Percentiles rank a stretch among this genome's conserved stretches.
phyloP scores from a whole-genome alignment of 2,797 vertebrate species.

The Podarcis lilfordi region DNA sequence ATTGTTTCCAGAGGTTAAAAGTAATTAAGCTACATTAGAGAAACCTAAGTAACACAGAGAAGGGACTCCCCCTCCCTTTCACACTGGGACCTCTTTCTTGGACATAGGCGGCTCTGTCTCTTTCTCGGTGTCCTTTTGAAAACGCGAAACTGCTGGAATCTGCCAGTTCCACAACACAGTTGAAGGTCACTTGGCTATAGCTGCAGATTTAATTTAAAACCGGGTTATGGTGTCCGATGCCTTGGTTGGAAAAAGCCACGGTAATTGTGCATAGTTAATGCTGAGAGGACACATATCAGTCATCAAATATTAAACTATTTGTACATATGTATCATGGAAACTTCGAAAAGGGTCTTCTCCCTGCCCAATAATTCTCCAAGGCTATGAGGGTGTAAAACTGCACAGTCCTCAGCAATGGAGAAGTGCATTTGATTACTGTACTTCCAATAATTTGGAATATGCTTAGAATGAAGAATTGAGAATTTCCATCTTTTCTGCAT shows the following conservation, averaged over 20 bases:
- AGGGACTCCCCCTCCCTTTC: background rate
- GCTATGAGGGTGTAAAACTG: no score
- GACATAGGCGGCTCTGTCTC: constrained; percentile 2
- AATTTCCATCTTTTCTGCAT: constrained; percentile 43
- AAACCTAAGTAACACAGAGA: constrained; percentile 48
- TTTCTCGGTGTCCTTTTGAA: background rate
- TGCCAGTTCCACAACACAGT: background rate
- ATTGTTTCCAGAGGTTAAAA: constrained; percentile 80
- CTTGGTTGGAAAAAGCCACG: constrained; percentile 61
- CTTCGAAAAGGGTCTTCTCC: constrained; percentile 68
- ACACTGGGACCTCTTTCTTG: constrained; percentile 12
- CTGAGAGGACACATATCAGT: constrained; percentile 76
- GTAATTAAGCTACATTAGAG: constrained; percentile 77
- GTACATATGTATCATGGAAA: constrained; percentile 71
- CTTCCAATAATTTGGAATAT: background rate
- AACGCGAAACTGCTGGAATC: background rate
- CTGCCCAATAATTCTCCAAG: background rate
- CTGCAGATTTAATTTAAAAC: constrained; percentile 1
- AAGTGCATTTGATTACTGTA: no score
- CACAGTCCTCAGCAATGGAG: background rate
- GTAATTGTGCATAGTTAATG: constrained; percentile 79
- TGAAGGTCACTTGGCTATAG: background rate
- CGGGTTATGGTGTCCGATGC: constrained; percentile 60
- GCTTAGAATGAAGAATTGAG: constrained; percentile 34
- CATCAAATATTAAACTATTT: constrained; percentile 78